Conservation (phyloP, 2,797 vertebrate genomes). For the Malacoraja senta region DNA sequence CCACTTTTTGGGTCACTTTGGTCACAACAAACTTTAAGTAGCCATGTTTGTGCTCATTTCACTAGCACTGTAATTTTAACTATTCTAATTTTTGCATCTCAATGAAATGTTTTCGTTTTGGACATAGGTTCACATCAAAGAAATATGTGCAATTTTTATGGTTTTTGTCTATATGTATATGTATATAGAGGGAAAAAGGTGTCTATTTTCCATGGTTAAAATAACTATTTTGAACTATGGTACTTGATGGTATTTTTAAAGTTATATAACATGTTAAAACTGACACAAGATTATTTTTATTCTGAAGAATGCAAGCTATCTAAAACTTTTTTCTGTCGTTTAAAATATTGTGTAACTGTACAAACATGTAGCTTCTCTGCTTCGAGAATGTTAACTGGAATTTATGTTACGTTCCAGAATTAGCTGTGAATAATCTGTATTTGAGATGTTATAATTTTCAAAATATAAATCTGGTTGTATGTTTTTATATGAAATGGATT, state of each 20-base stretch:
- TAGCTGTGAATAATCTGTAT: conserved; percentile 5
- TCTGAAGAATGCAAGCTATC: not conserved
- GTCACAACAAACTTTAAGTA: not conserved
- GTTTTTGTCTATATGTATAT: not conserved
- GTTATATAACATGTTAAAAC: not conserved
- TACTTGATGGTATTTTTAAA: conserved; percentile 22
- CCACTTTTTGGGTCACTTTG: not conserved
- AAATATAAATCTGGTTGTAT: conserved; percentile 18
- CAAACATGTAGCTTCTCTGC: not conserved
- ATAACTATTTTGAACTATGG: conserved; percentile 3
- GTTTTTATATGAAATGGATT: conserved; percentile 35
- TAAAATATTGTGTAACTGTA: not conserved
- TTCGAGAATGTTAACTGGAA: not conserved
- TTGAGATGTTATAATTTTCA: conserved; percentile 9
- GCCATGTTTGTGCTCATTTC: not conserved
- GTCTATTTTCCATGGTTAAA: not conserved
- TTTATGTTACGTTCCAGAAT: not conserved
- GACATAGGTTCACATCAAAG: not conserved
- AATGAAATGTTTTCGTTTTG: not conserved
- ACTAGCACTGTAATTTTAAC: not conserved
- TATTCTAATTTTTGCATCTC: too few relatives aligned
- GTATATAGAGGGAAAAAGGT: not conserved
- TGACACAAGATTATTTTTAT: conserved; percentile 27
- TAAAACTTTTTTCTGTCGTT: not conserved
- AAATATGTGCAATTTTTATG: conserved; percentile 25